Evolutionary conservation across 1,140 invertebrate species (phyloP), one percentile per base, ranked within the genome.

Genomic region (Paraescarpia echinospica): DNA sequence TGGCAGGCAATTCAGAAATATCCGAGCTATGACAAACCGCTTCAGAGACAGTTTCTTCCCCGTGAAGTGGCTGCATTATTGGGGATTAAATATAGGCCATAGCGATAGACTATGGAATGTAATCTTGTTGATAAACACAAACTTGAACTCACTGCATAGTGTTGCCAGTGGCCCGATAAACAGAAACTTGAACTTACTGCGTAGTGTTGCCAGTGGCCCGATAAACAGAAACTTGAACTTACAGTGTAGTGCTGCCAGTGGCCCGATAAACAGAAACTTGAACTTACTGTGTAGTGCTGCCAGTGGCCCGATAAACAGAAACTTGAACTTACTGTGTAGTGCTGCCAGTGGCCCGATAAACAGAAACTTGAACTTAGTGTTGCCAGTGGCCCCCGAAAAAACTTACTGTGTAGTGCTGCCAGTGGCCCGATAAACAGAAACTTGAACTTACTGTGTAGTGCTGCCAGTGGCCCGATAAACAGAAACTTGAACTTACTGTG

Each of bases 201-300:
- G 96, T 99, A 99, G 96, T 99, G 99, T 92, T 98, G 97, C 99
- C 99, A 99, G 96, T 99, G 99, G 0, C 99, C 99, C 0, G 99
- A 99, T 14, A 97, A 27, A 77, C 0, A 77, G 8, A 77, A 77
- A 77, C 59, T 77, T 51, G 8, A 77, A 77, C 59, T 77, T 27
- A 77, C 59, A 14, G 4, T 0, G 59, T 77, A 77, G 1, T 77
- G 59, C 59, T 77, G 59, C 59, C 59, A 77, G 59, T 77, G 59
- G 59, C 0, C 0, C 59, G 0, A 77, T 31, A 77, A 0, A 77
- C 59, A 77, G 8, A 77, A 94, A 93, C 91, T 92, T 9, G n/a
- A 35, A 96, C 95, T 95, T 95, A 97, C 97, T 0, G 98, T 96
- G 96, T 99, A 99, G 96, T 99, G 99, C 92, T 98, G 97, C 99